Base-by-base conservation (phyloP, 2,797 vertebrate genomes). In the Synaphobranchus kaupii region DNA sequence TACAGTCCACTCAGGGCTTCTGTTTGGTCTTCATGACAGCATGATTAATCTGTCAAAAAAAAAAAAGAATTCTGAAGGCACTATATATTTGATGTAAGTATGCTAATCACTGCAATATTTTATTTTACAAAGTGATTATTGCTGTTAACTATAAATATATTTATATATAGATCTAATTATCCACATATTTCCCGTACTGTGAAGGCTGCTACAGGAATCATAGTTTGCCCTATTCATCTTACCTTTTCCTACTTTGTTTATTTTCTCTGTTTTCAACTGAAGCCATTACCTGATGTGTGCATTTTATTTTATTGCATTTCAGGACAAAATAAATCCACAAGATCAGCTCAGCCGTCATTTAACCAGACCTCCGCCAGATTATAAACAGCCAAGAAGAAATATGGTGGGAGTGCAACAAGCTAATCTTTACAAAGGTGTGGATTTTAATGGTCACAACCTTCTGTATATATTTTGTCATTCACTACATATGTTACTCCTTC, bases 351-450 rank as follows among this genome's bases (percentile, higher is more conserved):
- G 95, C 89, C 96, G 98, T 84, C 98, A 98, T 91, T 94, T 99
- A 90, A 97, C 97, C 10, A 96, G 98, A 87, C 98, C 98, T 2
- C 98, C 98, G 1, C 98, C 98, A 9, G 98, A 99, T 91, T 99
- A 99, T 89, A 98, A 99, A 94, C 98, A 98, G 92, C 94, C 98
- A 76, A 97, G 97, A 93, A 96, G 95, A 91, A 95, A 91, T 0
- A 89, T 97, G 88, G 95, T 96, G 89, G 97, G 92, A 90, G 94
- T 97, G 84, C 97, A 97, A 82, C 96, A 97, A 90, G 85, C 95
- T 89, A 95, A 94, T 86, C 94, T 96, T 73, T 99, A 97, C 92
- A 90, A 97, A 93, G 96, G 98, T 99, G 94, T 89, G 90, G 86
- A 20, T 44, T 73, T 12, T 48, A 25, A 5, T 50, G 39, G 76